phyloP scores from a whole-genome alignment of 2,113 vertebrate species.

The Cyrtonyx montezumae region DNA sequence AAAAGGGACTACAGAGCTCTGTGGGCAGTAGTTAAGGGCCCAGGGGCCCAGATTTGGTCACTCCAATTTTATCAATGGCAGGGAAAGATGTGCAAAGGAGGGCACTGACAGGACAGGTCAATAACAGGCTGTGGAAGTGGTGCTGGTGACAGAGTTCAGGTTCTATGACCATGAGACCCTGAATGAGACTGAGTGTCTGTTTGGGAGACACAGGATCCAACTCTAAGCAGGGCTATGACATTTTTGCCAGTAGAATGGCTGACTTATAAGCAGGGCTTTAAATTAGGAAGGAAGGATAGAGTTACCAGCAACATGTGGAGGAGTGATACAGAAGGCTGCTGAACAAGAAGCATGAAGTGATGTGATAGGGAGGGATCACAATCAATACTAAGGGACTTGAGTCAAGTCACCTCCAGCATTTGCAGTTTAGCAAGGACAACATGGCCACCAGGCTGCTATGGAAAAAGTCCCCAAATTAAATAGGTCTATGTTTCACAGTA shows the following conservation, averaged over 20 bases:
- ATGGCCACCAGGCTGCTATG: not conserved
- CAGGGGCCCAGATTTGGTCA: no score
- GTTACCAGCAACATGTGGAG: not conserved
- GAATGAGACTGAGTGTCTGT: not conserved
- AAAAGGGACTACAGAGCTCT: not conserved
- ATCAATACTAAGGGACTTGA: fast-evolving
- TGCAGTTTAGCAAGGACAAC: not conserved
- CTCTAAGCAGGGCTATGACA: not conserved
- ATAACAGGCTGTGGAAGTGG: not conserved
- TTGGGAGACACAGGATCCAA: not conserved
- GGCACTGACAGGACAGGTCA: not conserved
- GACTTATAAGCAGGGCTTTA: not conserved
- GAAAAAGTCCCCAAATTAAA: not conserved
- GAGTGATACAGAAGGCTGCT: not conserved
- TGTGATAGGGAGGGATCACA: fast-evolving
- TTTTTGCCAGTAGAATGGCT: not conserved
- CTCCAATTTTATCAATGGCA: not conserved
- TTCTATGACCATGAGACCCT: fast-evolving
- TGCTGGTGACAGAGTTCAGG: not conserved
- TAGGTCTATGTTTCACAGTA: not conserved
- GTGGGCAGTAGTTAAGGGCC: not conserved
- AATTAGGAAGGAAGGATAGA: not conserved
- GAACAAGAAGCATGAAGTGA: not conserved
- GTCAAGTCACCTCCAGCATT: not conserved
- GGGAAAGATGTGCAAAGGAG: not conserved